phyloP scores from a whole-genome alignment of 2,888 invertebrate genomes.

The Microctonus aethiopoides region DNA sequence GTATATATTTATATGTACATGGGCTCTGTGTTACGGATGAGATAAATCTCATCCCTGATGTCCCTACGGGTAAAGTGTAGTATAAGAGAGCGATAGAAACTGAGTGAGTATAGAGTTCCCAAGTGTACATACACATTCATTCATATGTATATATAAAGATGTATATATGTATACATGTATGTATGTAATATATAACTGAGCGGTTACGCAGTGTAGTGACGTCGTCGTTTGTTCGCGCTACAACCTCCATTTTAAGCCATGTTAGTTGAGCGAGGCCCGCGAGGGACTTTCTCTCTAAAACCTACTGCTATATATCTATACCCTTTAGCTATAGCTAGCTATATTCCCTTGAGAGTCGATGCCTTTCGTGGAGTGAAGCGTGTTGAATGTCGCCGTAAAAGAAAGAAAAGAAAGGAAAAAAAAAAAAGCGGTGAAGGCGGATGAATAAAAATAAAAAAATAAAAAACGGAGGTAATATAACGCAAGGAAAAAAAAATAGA shows the following conservation, averaged over 20 bases:
- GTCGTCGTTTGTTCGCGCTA: conserved; percentile 47
- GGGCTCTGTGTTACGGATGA: background rate
- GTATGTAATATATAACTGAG: conserved; percentile 12
- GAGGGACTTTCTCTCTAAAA: conserved; percentile 34
- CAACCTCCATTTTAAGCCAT: conserved; percentile 55
- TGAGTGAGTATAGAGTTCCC: background rate
- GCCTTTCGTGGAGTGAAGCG: conserved; percentile 35
- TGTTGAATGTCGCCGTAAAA: conserved; percentile 30
- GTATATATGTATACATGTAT: background rate
- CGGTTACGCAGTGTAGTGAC: conserved; percentile 7
- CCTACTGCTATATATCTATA: conserved; percentile 20
- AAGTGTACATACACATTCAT: background rate
- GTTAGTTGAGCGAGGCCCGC: conserved; percentile 38
- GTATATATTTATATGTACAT: background rate
- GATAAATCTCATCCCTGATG: conserved; percentile 10
- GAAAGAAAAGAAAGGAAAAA: conserved; percentile 1
- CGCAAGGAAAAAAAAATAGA: conserved; percentile 11
- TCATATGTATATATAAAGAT: too few relatives aligned
- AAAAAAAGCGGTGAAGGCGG: conserved; percentile 19
- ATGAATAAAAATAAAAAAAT: conserved; percentile 15
- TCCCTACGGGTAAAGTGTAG: background rate
- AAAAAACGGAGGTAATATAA: background rate
- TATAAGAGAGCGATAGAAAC: too few relatives aligned
- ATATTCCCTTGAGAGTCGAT: conserved; percentile 34
- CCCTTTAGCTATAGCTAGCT: conserved; percentile 33